Evolutionary conservation across 2,797 vertebrate genomes (phyloP).

Genomic region (Furcifer pardalis): DNA sequence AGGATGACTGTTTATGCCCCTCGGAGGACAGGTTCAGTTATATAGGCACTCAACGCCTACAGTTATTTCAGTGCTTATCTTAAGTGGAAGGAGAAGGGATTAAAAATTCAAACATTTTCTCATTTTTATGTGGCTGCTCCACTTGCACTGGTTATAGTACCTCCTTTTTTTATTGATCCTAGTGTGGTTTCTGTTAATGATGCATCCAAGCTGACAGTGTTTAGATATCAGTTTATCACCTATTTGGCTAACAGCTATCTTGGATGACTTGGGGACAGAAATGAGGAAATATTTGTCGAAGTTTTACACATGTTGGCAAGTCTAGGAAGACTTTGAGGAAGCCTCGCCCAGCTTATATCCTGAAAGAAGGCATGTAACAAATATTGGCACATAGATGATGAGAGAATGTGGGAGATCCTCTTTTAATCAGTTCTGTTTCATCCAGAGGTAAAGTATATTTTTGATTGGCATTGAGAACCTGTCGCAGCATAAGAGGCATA

Average conservation of each 20-base stretch:
- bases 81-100: neutral
- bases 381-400: neutral
- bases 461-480: neutral
- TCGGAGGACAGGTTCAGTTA: neutral
- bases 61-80: neutral
- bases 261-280: neutral
- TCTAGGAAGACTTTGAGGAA: neutral
- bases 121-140: neutral
- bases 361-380: neutral
- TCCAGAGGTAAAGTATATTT: neutral
- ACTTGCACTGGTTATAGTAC: neutral
- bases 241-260: constrained; percentile 24
- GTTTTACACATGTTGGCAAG: neutral
- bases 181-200: neutral
- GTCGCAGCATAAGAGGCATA: too few species aligned
- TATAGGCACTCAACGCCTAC: neutral
- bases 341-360: neutral
- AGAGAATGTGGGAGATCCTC: neutral
- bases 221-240: rapidly evolving
- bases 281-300: neutral
- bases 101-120: neutral
- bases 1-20: neutral
- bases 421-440: neutral
- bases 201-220: too few species aligned
- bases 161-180: neutral